Conservation (phyloP, 2,797 vertebrate species). For the Mus spretus region DNA sequence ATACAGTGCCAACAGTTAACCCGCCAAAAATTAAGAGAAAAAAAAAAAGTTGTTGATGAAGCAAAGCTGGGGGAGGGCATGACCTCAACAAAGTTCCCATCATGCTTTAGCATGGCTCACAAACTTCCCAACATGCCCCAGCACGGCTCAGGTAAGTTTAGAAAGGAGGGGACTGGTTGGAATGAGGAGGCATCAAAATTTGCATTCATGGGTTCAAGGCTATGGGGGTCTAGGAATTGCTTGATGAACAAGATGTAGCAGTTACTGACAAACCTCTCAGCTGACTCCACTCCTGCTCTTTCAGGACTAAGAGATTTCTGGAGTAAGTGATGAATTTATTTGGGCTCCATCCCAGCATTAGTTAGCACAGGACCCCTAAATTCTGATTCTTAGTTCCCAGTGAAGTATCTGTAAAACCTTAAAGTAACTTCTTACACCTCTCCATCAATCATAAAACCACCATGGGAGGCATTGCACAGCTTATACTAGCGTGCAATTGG, state of each 20-base stretch:
- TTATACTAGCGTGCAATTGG: background rate
- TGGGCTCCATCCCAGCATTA: background rate
- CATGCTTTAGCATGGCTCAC: no score
- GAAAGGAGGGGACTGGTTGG: background rate
- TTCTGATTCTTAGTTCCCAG: constrained; percentile 19
- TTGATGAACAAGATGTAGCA: background rate
- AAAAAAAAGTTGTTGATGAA: background rate
- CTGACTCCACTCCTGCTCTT: background rate
- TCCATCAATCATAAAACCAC: background rate
- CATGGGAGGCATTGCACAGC: background rate
- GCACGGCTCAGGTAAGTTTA: background rate
- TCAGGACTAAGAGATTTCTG: background rate
- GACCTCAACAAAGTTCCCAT: background rate
- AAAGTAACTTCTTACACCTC: constrained; percentile 27
- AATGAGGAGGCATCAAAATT: background rate
- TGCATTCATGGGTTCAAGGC: background rate
- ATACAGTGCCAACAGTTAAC: background rate
- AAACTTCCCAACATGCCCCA: no score
- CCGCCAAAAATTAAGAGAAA: background rate
- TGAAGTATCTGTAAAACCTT: constrained; percentile 27
- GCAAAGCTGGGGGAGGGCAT: background rate
- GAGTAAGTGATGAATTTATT: background rate
- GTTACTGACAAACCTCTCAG: background rate
- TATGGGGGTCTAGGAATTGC: background rate
- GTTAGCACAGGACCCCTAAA: background rate